Evolutionary conservation across 2,113 vertebrate genomes (phyloP).

Genomic region (Orientallactaga bullata): DNA sequence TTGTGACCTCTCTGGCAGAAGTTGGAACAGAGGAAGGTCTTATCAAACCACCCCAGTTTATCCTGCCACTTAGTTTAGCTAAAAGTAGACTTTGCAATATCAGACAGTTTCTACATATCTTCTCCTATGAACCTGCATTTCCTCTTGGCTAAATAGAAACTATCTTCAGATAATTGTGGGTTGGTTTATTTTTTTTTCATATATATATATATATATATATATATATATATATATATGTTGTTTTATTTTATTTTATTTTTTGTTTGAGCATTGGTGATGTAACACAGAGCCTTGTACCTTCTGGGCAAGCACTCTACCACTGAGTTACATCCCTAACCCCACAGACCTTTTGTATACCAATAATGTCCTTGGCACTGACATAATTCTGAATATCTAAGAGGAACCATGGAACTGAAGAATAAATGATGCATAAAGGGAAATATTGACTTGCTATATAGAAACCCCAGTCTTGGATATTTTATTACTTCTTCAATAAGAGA

Average conservation of each 20-base stretch:
- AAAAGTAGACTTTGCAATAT: not conserved
- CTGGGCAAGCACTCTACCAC: too few relatives aligned
- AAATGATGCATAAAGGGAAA: not conserved
- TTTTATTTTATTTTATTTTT: too few relatives aligned
- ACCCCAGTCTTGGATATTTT: not conserved
- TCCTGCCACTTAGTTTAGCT: not conserved
- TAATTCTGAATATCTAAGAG: not conserved
- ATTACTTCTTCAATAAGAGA: slow-evolving; percentile 37
- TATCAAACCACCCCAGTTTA: not conserved
- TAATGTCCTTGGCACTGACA: not conserved
- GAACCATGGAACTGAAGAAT: not conserved
- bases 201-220: too few relatives aligned
- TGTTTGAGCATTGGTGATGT: not conserved
- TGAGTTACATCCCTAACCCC: not conserved
- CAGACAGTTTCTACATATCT: not conserved
- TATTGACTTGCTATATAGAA: not conserved
- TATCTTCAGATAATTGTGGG: not conserved
- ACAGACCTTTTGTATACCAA: not conserved
- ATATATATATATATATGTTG: too few relatives aligned
- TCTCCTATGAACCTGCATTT: slow-evolving; percentile 24
- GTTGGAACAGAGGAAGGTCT: not conserved
- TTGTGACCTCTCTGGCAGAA: not conserved
- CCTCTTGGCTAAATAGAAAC: slow-evolving; percentile 24
- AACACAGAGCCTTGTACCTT: too few relatives aligned
- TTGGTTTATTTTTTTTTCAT: not conserved